Base-by-base conservation (phyloP, 1,140 invertebrate species). In the Solenopsis fugax region DNA sequence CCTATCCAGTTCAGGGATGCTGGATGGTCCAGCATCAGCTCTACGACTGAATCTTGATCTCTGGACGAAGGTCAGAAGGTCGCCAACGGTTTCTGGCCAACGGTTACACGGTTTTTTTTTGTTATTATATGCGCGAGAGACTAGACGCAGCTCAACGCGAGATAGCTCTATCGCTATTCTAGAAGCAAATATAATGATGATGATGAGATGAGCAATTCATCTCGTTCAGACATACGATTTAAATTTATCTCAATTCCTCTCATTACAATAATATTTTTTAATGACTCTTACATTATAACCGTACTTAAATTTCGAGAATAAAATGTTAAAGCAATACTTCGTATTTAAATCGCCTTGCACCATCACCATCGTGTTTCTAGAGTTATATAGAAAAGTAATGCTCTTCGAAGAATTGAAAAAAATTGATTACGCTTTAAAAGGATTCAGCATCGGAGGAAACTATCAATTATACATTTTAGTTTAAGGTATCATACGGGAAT, bases 1-100 rank as follows among this genome's bases (percentile, higher is more conserved):
- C 91, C 93, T 85, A 91, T 93, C 94, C 93, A 93, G 94, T 94
- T 93, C 89, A 54, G 89, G 91, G 94, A 94, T 93, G 93, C 94
- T 94, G 94, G 87, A 64, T 89, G 91, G 93, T 93, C 93, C 93
- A 93, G 89, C 76, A 76, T 89, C 72, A 86, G 69, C 78, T 81
- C 75, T 72, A 50, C 86, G 88, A 76, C 75, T 81, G 73, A 92
- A 93, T 93, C 92, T 92, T 90, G 92, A 94, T 93, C 89, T 92
- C 87, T 71, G 18, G 69, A 37, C 45, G 24, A 29, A 85, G 91
- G 89, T 87, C 80, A 69, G 67, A 73, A 91, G 92, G 86, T 92
- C 87, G 65, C 88, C 88, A 93, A 93, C 92, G 92, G 89, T 91
- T 75, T 91, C 82, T 80, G 60, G 29, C 18, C 76, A 86, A 91